Evolutionary conservation across 2,113 vertebrate species (phyloP).

Genomic region (Clupea harengus): DNA sequence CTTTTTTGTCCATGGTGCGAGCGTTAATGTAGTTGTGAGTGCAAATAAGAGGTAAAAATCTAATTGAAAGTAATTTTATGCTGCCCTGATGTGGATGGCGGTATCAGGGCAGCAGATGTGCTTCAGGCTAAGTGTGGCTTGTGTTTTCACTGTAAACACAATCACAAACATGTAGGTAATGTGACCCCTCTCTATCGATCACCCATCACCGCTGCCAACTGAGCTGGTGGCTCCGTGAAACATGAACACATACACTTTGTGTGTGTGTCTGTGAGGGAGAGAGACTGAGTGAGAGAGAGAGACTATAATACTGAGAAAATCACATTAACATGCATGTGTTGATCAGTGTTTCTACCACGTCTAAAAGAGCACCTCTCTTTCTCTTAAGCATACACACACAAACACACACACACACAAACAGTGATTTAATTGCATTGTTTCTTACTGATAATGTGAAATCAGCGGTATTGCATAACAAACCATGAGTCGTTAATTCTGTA

Average conservation of each 20-base stretch:
- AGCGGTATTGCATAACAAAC: no score
- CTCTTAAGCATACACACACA: no score
- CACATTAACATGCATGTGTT: not conserved
- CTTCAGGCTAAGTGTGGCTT: not conserved
- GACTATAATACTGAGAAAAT: not conserved
- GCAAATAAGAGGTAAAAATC: not conserved
- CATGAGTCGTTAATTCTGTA: no score
- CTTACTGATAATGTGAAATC: no score
- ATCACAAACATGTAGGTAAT: not conserved
- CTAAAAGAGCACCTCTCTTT: not conserved
- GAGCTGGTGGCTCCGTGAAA: not conserved
- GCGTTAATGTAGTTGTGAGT: constrained; percentile 6
- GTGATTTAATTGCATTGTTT: no score
- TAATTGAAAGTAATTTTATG: not conserved
- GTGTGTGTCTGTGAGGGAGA: not conserved
- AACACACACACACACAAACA: no score
- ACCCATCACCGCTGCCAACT: not conserved
- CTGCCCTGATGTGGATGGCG: not conserved
- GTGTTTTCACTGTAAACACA: not conserved
- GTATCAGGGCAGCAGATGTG: not conserved
- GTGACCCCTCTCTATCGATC: not conserved
- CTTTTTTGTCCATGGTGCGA: not conserved
- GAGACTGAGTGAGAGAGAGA: not conserved
- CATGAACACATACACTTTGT: not conserved
- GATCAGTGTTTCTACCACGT: not conserved